These are phyloP conservation scores for Tarsius wallacei DNA, from an alignment of 2,797 vertebrate genomes.

Conservation along the genomic window DNA sequence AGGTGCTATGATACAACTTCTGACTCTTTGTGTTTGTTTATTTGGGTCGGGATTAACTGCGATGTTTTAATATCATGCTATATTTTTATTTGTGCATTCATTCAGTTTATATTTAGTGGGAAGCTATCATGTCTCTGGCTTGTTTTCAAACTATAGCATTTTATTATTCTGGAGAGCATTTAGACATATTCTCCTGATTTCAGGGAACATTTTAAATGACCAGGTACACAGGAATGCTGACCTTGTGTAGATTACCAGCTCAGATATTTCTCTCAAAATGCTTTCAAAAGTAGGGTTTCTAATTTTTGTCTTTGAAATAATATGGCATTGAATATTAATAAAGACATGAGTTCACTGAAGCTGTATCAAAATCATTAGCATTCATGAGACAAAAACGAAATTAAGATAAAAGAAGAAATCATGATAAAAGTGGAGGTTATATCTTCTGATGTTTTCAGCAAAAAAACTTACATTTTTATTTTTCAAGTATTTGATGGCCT, in stretches of 20 bases:
- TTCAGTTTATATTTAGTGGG: not conserved
- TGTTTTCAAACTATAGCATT: slow-evolving; percentile 29
- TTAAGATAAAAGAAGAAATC: slow-evolving; percentile 54
- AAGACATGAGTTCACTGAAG: slow-evolving; percentile 1
- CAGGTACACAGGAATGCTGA: not conserved
- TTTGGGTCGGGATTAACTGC: not conserved
- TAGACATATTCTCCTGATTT: not conserved
- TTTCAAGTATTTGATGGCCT: slow-evolving; percentile 27
- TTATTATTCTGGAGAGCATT: slow-evolving; percentile 48
- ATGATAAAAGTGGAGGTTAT: slow-evolving; percentile 54
- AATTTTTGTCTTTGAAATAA: not conserved
- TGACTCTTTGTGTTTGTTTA: not conserved
- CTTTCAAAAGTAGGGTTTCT: not conserved
- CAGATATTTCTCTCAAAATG: slow-evolving; percentile 8
- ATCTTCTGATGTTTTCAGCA: slow-evolving; percentile 9
- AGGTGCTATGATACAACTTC: not conserved
- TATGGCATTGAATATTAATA: slow-evolving; percentile 55
- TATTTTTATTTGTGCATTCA: not conserved
- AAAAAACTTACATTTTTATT: slow-evolving; percentile 31
- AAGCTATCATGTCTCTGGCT: not conserved
- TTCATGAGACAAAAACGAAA: slow-evolving; percentile 67
- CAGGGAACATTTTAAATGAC: slow-evolving; percentile 2
- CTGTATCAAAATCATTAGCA: slow-evolving; percentile 14
- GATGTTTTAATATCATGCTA: not conserved
- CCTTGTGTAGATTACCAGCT: not conserved